phyloP scores from a whole-genome alignment of 2,888 invertebrate genomes.

The Ariolimax columbianus region DNA sequence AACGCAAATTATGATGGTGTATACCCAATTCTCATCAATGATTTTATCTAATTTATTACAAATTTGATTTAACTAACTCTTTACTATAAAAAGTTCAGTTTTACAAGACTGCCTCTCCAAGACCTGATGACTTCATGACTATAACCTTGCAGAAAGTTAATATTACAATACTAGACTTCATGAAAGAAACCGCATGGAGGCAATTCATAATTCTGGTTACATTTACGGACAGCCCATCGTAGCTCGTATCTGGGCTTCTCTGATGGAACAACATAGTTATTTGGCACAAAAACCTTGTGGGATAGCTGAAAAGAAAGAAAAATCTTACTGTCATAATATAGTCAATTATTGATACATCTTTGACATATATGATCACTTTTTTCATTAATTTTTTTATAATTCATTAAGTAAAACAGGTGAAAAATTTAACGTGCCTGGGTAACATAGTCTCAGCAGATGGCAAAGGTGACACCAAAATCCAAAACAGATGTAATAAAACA shows the following conservation, averaged over 20 bases:
- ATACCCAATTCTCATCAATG: neutral
- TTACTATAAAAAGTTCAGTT: neutral
- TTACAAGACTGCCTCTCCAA: neutral
- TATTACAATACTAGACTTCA: slow-evolving; percentile 55
- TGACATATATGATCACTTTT: too few species aligned
- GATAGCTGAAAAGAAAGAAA: slow-evolving; percentile 68
- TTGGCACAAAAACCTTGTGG: slow-evolving; percentile 72
- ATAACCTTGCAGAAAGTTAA: neutral
- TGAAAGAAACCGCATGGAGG: slow-evolving; percentile 70
- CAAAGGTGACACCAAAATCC: too few species aligned
- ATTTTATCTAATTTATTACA: neutral
- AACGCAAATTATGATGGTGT: neutral
- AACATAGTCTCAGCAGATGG: too few species aligned
- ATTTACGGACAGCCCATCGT: slow-evolving; percentile 76
- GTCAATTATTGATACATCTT: too few species aligned
- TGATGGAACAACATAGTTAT: slow-evolving; percentile 76
- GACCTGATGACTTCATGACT: neutral
- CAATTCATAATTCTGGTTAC: slow-evolving; percentile 73
- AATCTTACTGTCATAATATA: neutral
- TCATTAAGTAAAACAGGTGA: neutral
- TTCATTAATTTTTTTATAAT: neutral
- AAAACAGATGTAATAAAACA: too few species aligned
- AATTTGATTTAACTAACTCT: neutral
- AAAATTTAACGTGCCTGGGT: too few species aligned
- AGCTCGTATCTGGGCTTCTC: slow-evolving; percentile 76